Base-by-base conservation (phyloP, 2,888 invertebrate species). In the Syrphus vitripennis region DNA sequence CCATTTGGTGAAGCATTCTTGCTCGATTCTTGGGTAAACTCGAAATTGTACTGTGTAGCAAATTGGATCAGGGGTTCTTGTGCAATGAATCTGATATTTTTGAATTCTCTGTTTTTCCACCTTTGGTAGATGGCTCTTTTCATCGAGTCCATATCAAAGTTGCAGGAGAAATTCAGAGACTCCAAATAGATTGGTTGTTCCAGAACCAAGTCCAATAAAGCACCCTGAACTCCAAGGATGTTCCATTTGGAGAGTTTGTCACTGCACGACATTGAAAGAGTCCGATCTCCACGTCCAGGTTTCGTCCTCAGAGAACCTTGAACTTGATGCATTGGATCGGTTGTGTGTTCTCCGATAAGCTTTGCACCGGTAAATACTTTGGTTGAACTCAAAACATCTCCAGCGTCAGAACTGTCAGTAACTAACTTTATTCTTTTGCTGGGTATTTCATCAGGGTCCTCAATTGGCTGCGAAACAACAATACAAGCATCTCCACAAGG, bases 401-500 rank as follows among this genome's bases (percentile, higher is more conserved):
- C 71, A 24, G 67, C 50, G 3, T 87, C 70, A 5, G 24, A 69
- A 0, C n/a, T 16, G 40, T 84, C 34, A 42, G n/a, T 50, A n/a
- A 86, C 87, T 14, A 88, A 16, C 65, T 88, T 89, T 53, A 48
- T 77, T 12, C 88, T 87, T 70, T 90, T 90, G 0, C 77, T 55
- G 9, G 78, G 88, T n/a, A 61, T 87, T 55, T 74, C 89, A 76
- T 19, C 89, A 6, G 5, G 2, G 7, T 34, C 21, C 4, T 70
- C n/a, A n/a, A 14, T 48, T 0, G 31, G 42, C 3, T 16, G 70
- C 0, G 88, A 89, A 90, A 96, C 94, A 90, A 96, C 94, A 88
- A 98, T 98, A 19, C 97, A 96, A 14, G 97, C 97, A 94, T 98
- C 98, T 0, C 98, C 98, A 93, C 98, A 98, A 19, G 98, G 98